Evolutionary conservation across 2,797 vertebrate genomes (phyloP).

Genomic region (Pygocentrus nattereri): DNA sequence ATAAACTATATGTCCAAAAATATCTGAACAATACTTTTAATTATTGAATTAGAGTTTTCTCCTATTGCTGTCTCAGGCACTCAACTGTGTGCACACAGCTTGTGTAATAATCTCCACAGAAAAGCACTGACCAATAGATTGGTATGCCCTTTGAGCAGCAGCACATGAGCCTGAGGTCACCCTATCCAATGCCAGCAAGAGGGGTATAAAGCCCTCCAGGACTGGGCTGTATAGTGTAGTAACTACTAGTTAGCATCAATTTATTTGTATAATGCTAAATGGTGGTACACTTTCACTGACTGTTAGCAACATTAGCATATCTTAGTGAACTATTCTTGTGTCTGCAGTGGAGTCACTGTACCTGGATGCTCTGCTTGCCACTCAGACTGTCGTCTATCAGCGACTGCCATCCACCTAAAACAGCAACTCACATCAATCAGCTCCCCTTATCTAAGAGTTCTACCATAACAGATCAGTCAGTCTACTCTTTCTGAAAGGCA

Average conservation of each 20-base stretch:
- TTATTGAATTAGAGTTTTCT: no score
- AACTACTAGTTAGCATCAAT: not conserved
- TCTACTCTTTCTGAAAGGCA: not conserved
- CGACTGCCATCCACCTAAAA: slow-evolving; percentile 89
- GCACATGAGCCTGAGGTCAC: no score
- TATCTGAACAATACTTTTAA: no score
- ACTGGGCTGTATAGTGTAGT: not conserved
- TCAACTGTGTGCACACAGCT: no score
- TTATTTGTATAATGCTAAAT: no score
- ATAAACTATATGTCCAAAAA: no score
- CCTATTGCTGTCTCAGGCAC: no score
- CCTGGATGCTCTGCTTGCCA: slow-evolving; percentile 83
- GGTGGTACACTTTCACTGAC: not conserved
- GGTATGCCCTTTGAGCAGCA: no score
- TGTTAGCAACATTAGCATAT: not conserved
- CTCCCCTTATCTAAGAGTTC: not conserved
- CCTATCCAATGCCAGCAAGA: no score
- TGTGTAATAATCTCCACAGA: no score
- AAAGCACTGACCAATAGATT: no score
- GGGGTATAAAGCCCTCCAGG: no score
- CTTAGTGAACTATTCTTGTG: not conserved
- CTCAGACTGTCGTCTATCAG: slow-evolving; percentile 90
- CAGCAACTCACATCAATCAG: slow-evolving; percentile 9
- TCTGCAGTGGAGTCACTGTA: slow-evolving; percentile 57
- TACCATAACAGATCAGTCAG: not conserved